Conservation (phyloP, 2,797 vertebrate species). For the Lemur catta region DNA sequence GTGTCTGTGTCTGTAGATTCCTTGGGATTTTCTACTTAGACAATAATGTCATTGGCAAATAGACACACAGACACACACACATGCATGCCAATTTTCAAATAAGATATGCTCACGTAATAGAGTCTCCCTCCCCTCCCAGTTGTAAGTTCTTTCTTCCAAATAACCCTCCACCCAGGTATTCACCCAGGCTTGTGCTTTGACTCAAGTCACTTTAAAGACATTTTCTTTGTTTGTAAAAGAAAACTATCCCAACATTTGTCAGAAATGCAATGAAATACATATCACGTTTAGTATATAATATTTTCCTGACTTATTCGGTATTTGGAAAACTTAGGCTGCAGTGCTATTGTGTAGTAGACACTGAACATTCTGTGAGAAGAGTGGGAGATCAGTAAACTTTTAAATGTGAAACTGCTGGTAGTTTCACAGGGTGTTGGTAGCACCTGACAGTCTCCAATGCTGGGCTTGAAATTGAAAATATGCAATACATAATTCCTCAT, state of each 20-base stretch:
- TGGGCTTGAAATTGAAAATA: not conserved
- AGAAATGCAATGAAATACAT: not conserved
- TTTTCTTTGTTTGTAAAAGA: slow-evolving; percentile 7
- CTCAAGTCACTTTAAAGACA: not conserved
- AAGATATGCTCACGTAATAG: not conserved
- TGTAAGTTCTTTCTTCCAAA: not conserved
- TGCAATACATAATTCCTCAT: not conserved
- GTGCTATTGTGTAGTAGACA: not conserved
- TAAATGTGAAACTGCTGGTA: not conserved
- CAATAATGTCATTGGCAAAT: not conserved
- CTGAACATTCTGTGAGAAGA: not conserved
- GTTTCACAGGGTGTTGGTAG: not conserved
- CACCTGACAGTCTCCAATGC: not conserved
- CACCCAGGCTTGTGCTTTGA: not conserved
- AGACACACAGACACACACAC: not conserved
- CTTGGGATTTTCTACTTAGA: not conserved
- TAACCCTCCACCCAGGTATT: not conserved
- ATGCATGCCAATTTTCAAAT: not conserved
- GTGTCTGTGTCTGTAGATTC: not conserved
- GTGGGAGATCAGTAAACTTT: not conserved
- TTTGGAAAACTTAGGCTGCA: not conserved
- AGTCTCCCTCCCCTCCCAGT: not conserved
- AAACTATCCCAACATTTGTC: not conserved
- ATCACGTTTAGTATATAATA: not conserved
- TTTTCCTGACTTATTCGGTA: not conserved